A percentile compares a stretch with the other conserved stretches of the same genome.
These are phyloP conservation scores for Hyles lineata DNA, from an alignment of 2,888 invertebrate species.

Conservation along the genomic window DNA sequence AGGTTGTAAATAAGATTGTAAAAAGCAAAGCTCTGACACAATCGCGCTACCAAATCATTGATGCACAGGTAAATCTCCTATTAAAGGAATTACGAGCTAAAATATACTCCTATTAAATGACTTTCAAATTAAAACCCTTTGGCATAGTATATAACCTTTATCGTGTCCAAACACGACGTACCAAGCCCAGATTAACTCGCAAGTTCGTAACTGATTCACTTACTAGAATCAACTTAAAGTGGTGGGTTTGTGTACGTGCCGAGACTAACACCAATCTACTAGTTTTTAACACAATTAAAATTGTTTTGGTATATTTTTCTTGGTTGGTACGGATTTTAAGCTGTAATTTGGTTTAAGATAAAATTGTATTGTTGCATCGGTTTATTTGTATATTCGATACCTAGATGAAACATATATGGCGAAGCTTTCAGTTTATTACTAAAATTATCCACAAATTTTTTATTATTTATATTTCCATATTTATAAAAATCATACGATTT, in stretches of 20 bases:
- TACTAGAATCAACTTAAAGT: conserved; percentile 1
- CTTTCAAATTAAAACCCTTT: neutral
- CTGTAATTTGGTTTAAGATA: neutral
- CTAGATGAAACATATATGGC: too few relatives aligned
- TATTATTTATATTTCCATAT: too few relatives aligned
- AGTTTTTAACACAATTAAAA: conserved; percentile 2
- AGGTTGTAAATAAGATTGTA: too few relatives aligned
- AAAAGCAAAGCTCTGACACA: too few relatives aligned
- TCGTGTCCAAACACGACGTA: neutral
- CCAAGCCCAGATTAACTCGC: neutral
- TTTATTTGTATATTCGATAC: too few relatives aligned
- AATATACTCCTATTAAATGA: neutral
- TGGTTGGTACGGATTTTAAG: neutral
- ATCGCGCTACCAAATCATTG: too few relatives aligned
- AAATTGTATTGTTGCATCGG: too few relatives aligned
- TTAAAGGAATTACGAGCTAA: neutral
- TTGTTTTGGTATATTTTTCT: neutral
- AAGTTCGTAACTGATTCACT: neutral
- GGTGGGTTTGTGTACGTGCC: neutral
- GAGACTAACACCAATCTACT: neutral
- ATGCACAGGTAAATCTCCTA: too few relatives aligned
- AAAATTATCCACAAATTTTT: too few relatives aligned
- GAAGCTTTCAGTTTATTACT: too few relatives aligned
- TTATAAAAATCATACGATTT: too few relatives aligned
- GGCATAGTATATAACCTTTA: neutral